Base-by-base conservation (phyloP, 2,113 vertebrate genomes). In the Cynocephalus volans region DNA sequence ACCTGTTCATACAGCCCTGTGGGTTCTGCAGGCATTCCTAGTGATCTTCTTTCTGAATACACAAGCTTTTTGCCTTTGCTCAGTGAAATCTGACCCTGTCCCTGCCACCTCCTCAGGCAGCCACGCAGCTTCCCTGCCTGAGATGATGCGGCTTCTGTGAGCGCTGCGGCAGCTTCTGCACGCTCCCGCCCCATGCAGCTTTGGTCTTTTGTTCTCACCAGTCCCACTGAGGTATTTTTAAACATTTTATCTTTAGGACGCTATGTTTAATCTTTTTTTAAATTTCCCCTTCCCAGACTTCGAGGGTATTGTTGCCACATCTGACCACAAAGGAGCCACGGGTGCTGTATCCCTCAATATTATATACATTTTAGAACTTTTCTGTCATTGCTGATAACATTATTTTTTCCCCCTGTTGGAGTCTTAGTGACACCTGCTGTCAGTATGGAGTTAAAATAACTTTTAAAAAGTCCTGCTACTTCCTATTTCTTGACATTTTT, bases 161-260 rank as follows among this genome's bases (percentile, higher is more conserved):
- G 73, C 3, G 0, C 64, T 19, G 3, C 18, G 17, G 28, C 36
- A 45, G 75, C 60, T 88, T 90, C 73, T 75, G 10, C 31, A 17
- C 7, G 41, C 67, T 67, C 67, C 72, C 83, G 69, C 75, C 95
- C 92, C 19, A 0, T 19, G 14, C 15, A 58, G 54, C 48, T 91
- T 97, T 96, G 81, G 85, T 85, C 62, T 10, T 36, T 97, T 97
- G 81, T 91, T 97, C 90, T 92, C 97, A 84, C 12, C 6, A 31
- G 0, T 76, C 70, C 91, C 75, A 92, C 75, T 36, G 82, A 95
- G 64, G 91, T 93, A 97, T 98, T 98, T 98, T 97, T 97, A 93
- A 97, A 94, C 81, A 76, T 54, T 97, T 97, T 96, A 92, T 95
- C 96, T 97, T 97, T 94, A 92, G 90, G 67, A 90, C 70, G 60